phyloP scores from a whole-genome alignment of 35 echinoderm and acorn worm genomes.

The Holothuria glaberrima region DNA sequence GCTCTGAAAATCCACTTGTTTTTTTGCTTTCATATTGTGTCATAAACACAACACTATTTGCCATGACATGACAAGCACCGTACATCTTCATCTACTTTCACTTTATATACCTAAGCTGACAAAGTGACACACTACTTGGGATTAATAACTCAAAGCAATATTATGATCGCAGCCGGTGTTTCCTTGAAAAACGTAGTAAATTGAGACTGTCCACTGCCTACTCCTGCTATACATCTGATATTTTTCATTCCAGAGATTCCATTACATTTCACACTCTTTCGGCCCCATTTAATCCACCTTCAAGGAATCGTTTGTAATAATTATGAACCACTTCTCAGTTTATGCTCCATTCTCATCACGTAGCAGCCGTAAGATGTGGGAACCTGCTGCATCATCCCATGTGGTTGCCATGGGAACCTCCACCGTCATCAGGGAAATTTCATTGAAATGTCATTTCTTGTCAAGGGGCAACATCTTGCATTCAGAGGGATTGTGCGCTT shows the following conservation, averaged over 20 bases:
- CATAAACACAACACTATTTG: too few species aligned
- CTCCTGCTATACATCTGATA: too few species aligned
- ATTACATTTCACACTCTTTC: constrained; percentile 25
- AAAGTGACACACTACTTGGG: too few species aligned
- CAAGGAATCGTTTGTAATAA: constrained; percentile 48
- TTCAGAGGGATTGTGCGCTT: constrained; percentile 15
- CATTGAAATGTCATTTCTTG: constrained; percentile 33
- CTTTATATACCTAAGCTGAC: too few species aligned
- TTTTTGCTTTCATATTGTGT: too few species aligned
- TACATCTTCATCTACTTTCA: too few species aligned
- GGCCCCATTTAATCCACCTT: constrained; percentile 42
- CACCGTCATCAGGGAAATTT: constrained; percentile 42
- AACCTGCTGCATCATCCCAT: constrained; percentile 37
- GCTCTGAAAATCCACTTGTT: too few species aligned
- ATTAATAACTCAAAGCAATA: too few species aligned
- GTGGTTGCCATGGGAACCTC: constrained; percentile 25
- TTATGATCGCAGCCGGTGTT: too few species aligned
- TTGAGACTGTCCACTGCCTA: too few species aligned
- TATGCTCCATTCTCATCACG: constrained; percentile 7
- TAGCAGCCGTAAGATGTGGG: neutral
- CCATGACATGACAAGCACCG: too few species aligned
- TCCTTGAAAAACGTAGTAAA: too few species aligned
- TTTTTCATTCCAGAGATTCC: constrained; percentile 10
- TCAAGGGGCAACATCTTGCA: constrained; percentile 28
- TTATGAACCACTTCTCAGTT: constrained; percentile 34